Base-by-base conservation (phyloP, 2,797 vertebrate genomes). In the Arrhamphus sclerolepis region DNA sequence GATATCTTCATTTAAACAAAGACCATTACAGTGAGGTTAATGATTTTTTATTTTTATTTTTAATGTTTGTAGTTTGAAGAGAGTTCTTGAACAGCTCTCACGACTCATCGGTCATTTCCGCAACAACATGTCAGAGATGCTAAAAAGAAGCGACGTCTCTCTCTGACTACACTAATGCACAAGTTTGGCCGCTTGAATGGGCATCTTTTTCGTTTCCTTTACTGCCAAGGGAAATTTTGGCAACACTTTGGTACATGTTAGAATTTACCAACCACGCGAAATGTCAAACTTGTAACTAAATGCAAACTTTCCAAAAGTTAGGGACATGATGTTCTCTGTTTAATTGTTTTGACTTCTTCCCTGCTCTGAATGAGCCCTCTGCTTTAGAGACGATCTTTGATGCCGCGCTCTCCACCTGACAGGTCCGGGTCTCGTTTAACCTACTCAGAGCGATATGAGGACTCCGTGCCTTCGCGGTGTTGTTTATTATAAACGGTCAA, bases 341-440 rank as follows among this genome's bases (percentile, higher is more conserved):
- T 11, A 34, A 34, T 26, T 3, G 2, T 10, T 34, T 34, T 22
- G 26, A 29, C 10, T 3, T 18, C 5, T 18, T 19, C 2, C 31
- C 31, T 49, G 7, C n/a, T 18, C 38, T 5, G 2, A 16, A 16
- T 31, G 26, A 31, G 9, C 13, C 13, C 1, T 54, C 24, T n/a
- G 7, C 16, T 0, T 1, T 0, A 34, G 31, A 77, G 29, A 83
- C 62, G 68, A 82, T 78, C 78, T 85, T 66, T 22, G 75, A 58
- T 10, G 7, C 76, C 65, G 67, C 67, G 67, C 67, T 21, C 6
- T 39, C 2, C 2, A 11, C 9, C n/a, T 42, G 0, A 34, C 17
- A 7, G 18, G 17, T 34, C 42, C 16, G 14, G 13, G 2, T n/a
- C 16, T 51, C 17, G 7, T n/a, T 5, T 19, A 44, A 16, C 22